Percentiles rank a stretch among this genome's conserved stretches.
Evolutionary conservation across 2,797 vertebrate genomes (phyloP).

Genomic region (Ceryle rudis): DNA sequence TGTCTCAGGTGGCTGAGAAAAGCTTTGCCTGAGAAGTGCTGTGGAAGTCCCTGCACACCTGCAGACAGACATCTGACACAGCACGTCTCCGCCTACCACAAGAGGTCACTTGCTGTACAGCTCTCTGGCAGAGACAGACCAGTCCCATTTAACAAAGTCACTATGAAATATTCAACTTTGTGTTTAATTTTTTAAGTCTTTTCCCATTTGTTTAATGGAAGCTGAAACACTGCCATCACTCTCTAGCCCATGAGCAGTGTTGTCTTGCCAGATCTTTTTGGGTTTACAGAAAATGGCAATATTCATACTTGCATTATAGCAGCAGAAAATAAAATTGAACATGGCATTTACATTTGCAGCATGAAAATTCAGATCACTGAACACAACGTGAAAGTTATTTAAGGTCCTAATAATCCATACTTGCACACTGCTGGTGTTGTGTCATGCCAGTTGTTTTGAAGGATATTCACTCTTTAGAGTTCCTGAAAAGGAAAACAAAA

Average conservation of each 20-base stretch:
- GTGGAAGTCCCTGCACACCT: neutral
- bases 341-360: slow-evolving; percentile 67
- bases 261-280: slow-evolving; percentile 45
- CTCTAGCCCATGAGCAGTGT: slow-evolving; percentile 35
- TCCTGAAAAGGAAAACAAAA: neutral
- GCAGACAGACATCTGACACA: neutral
- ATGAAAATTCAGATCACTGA: slow-evolving; percentile 65
- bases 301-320: slow-evolving; percentile 48
- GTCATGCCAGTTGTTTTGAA: neutral
- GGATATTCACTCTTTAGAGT: neutral
- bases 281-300: slow-evolving; percentile 65
- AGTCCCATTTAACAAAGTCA: neutral
- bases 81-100: neutral
- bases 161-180: slow-evolving; percentile 73
- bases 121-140: neutral
- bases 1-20: neutral
- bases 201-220: slow-evolving; percentile 75
- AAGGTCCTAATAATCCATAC: slow-evolving; percentile 27
- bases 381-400: slow-evolving; percentile 5
- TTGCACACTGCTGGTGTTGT: neutral
- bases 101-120: slow-evolving; percentile 49
- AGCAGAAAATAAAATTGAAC: slow-evolving; percentile 60
- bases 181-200: slow-evolving; percentile 77
- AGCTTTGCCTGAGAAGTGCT: neutral
- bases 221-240: slow-evolving; percentile 60